phyloP scores from a whole-genome alignment of 1,140 invertebrate species.

The Ceratina australensis region DNA sequence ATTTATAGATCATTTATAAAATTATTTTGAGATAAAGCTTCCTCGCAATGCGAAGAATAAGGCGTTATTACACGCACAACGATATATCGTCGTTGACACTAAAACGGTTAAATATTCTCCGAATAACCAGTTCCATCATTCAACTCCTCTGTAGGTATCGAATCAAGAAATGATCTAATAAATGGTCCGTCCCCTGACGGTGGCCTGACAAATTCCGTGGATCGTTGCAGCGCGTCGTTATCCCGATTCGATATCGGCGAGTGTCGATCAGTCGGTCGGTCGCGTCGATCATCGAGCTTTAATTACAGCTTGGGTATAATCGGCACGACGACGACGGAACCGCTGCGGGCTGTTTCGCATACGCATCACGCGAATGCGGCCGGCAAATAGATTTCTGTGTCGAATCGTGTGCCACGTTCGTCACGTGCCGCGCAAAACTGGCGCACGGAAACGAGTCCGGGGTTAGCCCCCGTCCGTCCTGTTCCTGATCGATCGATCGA shows the following conservation, averaged over 20 bases:
- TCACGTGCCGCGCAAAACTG: constrained; percentile 15
- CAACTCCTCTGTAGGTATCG: too few species aligned
- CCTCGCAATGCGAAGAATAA: too few species aligned
- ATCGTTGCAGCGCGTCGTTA: neutral
- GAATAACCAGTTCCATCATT: too few species aligned
- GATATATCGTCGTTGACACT: too few species aligned
- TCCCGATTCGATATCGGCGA: neutral
- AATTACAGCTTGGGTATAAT: constrained; percentile 32
- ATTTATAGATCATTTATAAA: too few species aligned
- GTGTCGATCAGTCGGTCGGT: constrained; percentile 1
- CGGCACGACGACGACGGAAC: neutral
- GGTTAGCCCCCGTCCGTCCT: neutral
- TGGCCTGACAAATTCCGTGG: neutral
- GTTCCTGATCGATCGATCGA: neutral
- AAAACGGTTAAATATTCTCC: too few species aligned
- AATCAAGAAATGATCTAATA: too few species aligned
- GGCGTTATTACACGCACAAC: too few species aligned
- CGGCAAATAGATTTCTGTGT: constrained; percentile 33
- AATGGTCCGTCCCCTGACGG: too few species aligned
- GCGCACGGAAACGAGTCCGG: neutral
- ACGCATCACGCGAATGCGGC: constrained; percentile 2
- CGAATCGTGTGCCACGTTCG: neutral
- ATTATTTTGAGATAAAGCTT: too few species aligned
- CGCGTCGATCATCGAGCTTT: constrained; percentile 27
- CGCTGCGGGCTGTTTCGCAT: neutral